These are phyloP conservation scores for Eupithecia vulgata DNA, from an alignment of 2,888 invertebrate genomes.

Conservation along the genomic window DNA sequence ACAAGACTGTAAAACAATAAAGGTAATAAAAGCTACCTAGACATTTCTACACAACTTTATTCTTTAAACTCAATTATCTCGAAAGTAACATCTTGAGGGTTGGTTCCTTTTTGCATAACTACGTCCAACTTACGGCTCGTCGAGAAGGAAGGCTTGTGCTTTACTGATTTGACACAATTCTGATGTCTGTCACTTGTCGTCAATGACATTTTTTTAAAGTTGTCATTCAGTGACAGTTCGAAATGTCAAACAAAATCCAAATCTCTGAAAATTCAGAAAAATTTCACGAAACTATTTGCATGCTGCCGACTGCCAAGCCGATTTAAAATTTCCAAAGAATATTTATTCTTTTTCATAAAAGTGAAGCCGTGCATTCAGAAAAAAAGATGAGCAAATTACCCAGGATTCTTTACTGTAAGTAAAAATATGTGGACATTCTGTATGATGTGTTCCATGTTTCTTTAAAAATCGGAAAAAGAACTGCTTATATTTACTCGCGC, in stretches of 20 bases:
- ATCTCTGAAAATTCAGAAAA: background rate
- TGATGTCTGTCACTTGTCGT: too few species aligned
- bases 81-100: too few species aligned
- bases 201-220: background rate
- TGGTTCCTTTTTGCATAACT: too few species aligned
- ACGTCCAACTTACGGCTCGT: too few species aligned
- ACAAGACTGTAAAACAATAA: too few species aligned
- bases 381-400: constrained; percentile 63
- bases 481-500: background rate
- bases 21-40: too few species aligned
- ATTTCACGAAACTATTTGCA: background rate
- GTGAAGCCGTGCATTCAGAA: background rate
- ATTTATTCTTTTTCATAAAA: background rate
- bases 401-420: constrained; percentile 70
- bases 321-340: background rate
- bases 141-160: too few species aligned
- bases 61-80: too few species aligned
- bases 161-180: too few species aligned
- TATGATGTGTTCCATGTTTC: background rate
- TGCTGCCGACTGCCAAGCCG: background rate
- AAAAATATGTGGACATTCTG: background rate
- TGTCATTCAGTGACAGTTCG: background rate
- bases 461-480: background rate
- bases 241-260: background rate
- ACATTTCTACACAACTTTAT: too few species aligned